Base-by-base conservation (phyloP, 23 tunicate genomes). In the Pegea sp. region DNA sequence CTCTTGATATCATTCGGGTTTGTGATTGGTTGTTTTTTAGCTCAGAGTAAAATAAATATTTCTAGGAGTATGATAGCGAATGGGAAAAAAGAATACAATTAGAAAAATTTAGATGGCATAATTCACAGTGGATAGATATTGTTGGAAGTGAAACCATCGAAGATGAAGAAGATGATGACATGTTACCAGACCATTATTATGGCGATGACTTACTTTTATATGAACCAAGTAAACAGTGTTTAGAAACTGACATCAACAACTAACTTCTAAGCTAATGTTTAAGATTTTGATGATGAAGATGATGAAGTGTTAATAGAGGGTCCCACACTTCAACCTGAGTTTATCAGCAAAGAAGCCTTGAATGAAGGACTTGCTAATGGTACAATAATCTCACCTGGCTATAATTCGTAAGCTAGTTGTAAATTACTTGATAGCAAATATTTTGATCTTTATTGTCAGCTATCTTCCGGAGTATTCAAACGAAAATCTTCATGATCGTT, bases 51-150 rank as follows among this genome's bases (percentile, higher is more conserved):
- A 11, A 8, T 5, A 29, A 48, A 27, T n/a, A 1, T 31, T 44
- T 4, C 3, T 44, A 84, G 93, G 99, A 91, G 50, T 73, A 62
- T 50, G 81, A 91, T 42, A 52, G 59, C 27, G 81, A 67, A 26
- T 91, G 99, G 99, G 81, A 66, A 34, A 64, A 68, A 26, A 66
- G 78, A 26, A 72, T 91, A 23, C 60, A 61, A 42, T 25, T 73
- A 20, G 77, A 78, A 24, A 91, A 91, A 65, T 91, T 91, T 53
- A 69, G 72, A 3, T 91, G 91, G 91, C 99, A 91, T 57, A 91
- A 91, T 48, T 79, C 99, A 13, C 99, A 91, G 63, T 91, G 99
- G 99, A 77, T 91, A 18, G 99, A 91, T 11, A 91, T 91, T 90
- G 74, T 89, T 19, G 79, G 77, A 59, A 79, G 60, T 28, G 79